These are phyloP conservation scores for Arrhamphus sclerolepis DNA, from an alignment of 2,797 vertebrate species.

Conservation along the genomic window DNA sequence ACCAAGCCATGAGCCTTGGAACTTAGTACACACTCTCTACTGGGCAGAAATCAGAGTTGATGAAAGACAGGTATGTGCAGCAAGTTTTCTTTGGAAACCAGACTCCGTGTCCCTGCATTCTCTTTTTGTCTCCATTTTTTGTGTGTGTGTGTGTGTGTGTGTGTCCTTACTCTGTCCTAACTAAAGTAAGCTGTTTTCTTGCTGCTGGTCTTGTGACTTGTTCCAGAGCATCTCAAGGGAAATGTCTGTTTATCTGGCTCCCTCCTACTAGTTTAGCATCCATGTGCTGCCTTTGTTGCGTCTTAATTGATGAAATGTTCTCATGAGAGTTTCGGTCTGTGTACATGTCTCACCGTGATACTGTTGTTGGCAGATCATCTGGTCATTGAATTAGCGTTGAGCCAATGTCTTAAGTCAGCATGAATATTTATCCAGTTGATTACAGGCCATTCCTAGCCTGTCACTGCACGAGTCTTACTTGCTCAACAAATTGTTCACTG, in stretches of 20 bases:
- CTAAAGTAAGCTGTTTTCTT: slow-evolving; percentile 57
- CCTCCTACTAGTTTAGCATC: slow-evolving; percentile 44
- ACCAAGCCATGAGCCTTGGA: slow-evolving; percentile 21
- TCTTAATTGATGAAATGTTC: slow-evolving; percentile 63
- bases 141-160: no score
- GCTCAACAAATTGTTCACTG: slow-evolving; percentile 10
- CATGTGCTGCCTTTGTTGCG: slow-evolving; percentile 32
- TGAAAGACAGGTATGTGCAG: slow-evolving; percentile 25
- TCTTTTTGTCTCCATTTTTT: slow-evolving; percentile 10
- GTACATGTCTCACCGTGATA: slow-evolving; percentile 5
- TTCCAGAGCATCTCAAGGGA: slow-evolving; percentile 57
- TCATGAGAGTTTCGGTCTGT: slow-evolving; percentile 22
- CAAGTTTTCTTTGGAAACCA: slow-evolving; percentile 46
- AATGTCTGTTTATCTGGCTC: slow-evolving; percentile 60
- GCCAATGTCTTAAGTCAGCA: slow-evolving; percentile 45
- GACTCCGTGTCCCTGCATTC: slow-evolving; percentile 29
- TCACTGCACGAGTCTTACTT: slow-evolving; percentile 13
- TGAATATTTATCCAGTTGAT: slow-evolving; percentile 38
- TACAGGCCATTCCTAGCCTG: background rate
- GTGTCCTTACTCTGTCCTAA: slow-evolving; percentile 30
- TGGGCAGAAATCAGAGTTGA: slow-evolving; percentile 19
- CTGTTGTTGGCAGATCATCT: slow-evolving; percentile 25
- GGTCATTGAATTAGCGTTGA: slow-evolving; percentile 55
- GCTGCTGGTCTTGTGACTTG: slow-evolving; percentile 52
- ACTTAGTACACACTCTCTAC: slow-evolving; percentile 9